Evolutionary conservation across 2,797 vertebrate genomes (phyloP).

Genomic region (Microcaecilia unicolor): DNA sequence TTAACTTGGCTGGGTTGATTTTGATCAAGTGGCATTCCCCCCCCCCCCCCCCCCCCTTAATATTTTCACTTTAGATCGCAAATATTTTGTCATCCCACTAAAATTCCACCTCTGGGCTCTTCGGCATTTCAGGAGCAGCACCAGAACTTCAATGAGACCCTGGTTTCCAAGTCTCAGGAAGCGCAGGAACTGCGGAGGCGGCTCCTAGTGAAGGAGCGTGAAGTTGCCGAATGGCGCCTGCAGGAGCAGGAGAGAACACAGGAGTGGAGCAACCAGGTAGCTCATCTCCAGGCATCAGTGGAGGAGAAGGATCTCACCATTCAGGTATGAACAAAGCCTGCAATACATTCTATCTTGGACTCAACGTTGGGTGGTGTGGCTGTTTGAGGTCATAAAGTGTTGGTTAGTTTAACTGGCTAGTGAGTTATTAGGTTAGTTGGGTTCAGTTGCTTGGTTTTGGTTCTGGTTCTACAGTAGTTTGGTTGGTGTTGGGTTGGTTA

Average conservation of each 20-base stretch:
- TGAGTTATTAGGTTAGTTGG: not conserved
- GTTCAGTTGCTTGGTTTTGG: too few relatives aligned
- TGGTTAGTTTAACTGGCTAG: too few relatives aligned
- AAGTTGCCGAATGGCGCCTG: not conserved
- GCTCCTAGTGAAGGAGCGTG: not conserved
- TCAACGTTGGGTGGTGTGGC: too few relatives aligned
- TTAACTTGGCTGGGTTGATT: too few relatives aligned
- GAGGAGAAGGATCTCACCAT: not conserved
- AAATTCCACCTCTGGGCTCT: too few relatives aligned
- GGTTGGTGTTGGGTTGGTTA: too few relatives aligned
- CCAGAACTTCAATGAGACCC: not conserved
- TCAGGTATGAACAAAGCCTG: slow-evolving; percentile 1
- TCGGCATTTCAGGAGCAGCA: slow-evolving; percentile 3
- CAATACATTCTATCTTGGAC: accelerated
- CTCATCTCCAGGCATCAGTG: not conserved
- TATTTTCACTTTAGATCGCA: too few relatives aligned
- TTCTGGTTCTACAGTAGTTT: too few relatives aligned
- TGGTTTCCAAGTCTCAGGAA: not conserved
- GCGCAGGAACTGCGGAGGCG: not conserved
- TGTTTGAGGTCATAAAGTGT: too few relatives aligned
- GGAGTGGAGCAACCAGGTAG: not conserved
- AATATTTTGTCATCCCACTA: too few relatives aligned
- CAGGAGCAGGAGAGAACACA: not conserved
- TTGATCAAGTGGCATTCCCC: too few relatives aligned
- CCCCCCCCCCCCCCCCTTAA: too few relatives aligned